Base-by-base conservation (phyloP, 2,888 invertebrate genomes). In the Fragum whitleyi region DNA sequence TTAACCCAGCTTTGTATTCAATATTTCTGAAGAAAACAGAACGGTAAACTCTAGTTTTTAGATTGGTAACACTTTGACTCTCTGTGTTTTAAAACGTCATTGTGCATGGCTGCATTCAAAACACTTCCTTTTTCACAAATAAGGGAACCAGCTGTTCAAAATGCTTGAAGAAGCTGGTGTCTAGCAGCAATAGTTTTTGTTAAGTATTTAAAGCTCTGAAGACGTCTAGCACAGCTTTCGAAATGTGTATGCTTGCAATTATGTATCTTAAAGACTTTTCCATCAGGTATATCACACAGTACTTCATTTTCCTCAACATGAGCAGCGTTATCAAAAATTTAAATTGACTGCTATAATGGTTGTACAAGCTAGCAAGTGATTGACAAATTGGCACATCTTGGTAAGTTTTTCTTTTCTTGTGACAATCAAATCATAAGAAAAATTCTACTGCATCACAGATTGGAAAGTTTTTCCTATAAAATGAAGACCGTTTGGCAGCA, bases 121-220 rank as follows among this genome's bases (percentile, higher is more conserved):
- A n/a, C 53, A 53, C 53, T 61, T 21, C 61, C 61, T 61, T 61
- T 61, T 28, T 61, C 32, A 61, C 61, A 61, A 68, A 71, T 36
- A 32, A 79, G 71, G 2, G 62, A 75, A 53, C 79, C 79, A 70
- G 29, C 28, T 65, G 74, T 62, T 61, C 65, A 79, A 70, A 19
- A 77, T 29, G 70, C 71, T 61, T 83, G 83, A 21, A 81, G 61
- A 11, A 77, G 47, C 32, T 83, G 86, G 67, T 86, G 86, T 47
- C 69, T 77, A 9, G 73, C 21, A 57, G 81, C 74, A 23, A 85
- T 65, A 42, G 86, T 82, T 47, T 75, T 75, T 16, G 59, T 16
- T 14, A 75, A 36, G 47, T 69, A 42, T 42, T 74, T 83, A 69
- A 62, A 86, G 47, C 85, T 81, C 21, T 84, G 74, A 21, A 76